These are phyloP conservation scores for Gallinago media DNA, from an alignment of 2,113 vertebrate genomes.

Conservation along the genomic window DNA sequence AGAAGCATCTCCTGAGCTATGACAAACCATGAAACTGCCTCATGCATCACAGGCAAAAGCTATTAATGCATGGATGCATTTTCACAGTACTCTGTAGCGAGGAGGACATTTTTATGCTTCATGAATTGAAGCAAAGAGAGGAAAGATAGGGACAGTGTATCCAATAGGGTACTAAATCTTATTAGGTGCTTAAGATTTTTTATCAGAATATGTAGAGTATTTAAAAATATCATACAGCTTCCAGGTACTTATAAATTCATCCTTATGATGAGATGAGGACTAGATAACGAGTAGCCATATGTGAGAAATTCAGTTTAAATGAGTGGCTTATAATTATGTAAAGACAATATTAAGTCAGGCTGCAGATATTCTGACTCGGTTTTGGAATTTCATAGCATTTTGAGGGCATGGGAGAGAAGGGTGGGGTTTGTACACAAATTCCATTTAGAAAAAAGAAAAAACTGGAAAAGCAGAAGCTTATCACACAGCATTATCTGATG, in stretches of 20 bases:
- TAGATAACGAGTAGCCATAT: not conserved
- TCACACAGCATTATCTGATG: not conserved
- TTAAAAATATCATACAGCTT: not conserved
- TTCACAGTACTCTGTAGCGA: not conserved
- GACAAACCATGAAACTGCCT: not conserved
- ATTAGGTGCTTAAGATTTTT: not conserved
- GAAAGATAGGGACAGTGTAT: not conserved
- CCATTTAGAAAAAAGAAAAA: not conserved
- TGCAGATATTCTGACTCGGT: not conserved
- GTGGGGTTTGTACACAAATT: not conserved
- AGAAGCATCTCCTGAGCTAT: not conserved
- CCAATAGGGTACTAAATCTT: not conserved
- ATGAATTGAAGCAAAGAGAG: not conserved
- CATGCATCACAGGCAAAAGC: not conserved
- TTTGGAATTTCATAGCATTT: not conserved
- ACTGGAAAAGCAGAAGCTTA: not conserved
- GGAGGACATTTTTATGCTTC: not conserved
- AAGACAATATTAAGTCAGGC: not conserved
- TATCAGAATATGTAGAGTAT: not conserved
- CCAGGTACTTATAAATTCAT: not conserved
- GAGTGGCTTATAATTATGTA: not conserved
- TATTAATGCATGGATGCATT: not conserved
- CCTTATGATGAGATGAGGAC: too few species aligned
- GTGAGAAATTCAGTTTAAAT: not conserved
- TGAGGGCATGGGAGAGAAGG: not conserved